Evolutionary conservation across 2,888 invertebrate genomes (phyloP), one percentile per base, ranked within the genome.

Genomic region (Fabriciana adippe): DNA sequence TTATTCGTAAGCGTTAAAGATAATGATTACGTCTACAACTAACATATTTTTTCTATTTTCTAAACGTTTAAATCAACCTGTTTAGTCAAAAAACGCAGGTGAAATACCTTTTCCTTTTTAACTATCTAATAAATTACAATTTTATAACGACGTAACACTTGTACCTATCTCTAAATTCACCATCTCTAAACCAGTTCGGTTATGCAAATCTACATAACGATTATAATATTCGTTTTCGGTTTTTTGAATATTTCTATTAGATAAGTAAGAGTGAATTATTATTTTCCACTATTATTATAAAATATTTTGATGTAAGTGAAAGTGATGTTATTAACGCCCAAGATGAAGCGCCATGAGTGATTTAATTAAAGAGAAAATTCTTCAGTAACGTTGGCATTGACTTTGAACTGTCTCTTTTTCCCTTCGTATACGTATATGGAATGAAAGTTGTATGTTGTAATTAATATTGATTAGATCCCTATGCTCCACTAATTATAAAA

Each of bases 261-360:
- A 56, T 70, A 73, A 75, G 74, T 75, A 72, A 74, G 74, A 73
- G 72, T 69, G 65, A 59, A 59, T 61, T 50, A 54, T 66, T 67
- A 71, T 68, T 69, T 68, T 69, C 72, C 66, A 63, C 54, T n/a
- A 64, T 65, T 68, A 70, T 64, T 68, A 65, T 64, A 64, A 60
- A 71, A 66, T 60, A 66, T 66, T 73, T 51, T 69, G 16, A 64
- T 66, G 63, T 56, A 56, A 63, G 72, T 68, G 72, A 73, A 72
- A 72, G 73, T 70, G 55, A 55, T 16, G 35, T 50, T 51, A 59
- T 47, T 16, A 26, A 21, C 51, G 31, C 45, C 54, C 14, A 54
- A 41, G 48, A 26, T 47, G 53, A 45, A 21, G 31, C 47, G 31
- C 18, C 53, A 59, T 53, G 59, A 53, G 11, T 26, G 21, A 53